Evolutionary conservation across 2,888 invertebrate genomes (phyloP).

Genomic region (Torymus aiolomorphi): DNA sequence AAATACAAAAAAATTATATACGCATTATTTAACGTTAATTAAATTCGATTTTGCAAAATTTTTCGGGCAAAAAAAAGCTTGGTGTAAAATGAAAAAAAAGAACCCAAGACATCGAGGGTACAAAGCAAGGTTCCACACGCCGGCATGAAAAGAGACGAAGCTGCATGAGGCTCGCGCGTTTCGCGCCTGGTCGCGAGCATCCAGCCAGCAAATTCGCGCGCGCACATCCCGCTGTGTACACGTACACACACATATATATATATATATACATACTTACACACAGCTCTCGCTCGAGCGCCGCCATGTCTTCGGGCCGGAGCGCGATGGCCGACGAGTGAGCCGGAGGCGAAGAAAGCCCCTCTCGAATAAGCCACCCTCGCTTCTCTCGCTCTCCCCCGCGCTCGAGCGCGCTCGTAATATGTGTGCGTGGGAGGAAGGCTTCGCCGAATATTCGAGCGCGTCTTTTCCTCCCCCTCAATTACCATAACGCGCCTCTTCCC

Average conservation of each 20-base stretch:
- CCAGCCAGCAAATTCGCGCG: not conserved
- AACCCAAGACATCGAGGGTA: too few species aligned
- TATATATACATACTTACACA: not conserved
- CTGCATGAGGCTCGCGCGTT: too few species aligned
- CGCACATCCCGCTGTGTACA: not conserved
- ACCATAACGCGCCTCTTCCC: slow-evolving; percentile 60
- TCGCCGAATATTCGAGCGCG: slow-evolving; percentile 57
- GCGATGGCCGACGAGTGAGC: slow-evolving; percentile 52
- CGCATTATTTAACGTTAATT: too few species aligned
- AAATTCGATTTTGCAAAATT: too few species aligned
- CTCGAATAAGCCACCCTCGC: slow-evolving; percentile 12
- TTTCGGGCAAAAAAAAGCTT: too few species aligned
- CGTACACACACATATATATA: too few species aligned
- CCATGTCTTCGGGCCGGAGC: slow-evolving; percentile 50
- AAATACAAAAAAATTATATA: too few species aligned
- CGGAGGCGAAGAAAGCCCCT: slow-evolving; percentile 20
- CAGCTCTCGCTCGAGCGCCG: slow-evolving; percentile 18
- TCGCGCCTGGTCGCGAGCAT: too few species aligned
- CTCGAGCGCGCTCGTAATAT: slow-evolving; percentile 10
- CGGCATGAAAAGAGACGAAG: too few species aligned
- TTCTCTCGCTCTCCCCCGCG: not conserved
- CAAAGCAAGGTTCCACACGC: too few species aligned
- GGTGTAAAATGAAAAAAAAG: too few species aligned
- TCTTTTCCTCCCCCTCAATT: slow-evolving; percentile 61
- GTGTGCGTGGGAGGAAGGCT: slow-evolving; percentile 4